Base-by-base conservation (phyloP, 2,113 vertebrate genomes). In the Chroicocephalus ridibundus region DNA sequence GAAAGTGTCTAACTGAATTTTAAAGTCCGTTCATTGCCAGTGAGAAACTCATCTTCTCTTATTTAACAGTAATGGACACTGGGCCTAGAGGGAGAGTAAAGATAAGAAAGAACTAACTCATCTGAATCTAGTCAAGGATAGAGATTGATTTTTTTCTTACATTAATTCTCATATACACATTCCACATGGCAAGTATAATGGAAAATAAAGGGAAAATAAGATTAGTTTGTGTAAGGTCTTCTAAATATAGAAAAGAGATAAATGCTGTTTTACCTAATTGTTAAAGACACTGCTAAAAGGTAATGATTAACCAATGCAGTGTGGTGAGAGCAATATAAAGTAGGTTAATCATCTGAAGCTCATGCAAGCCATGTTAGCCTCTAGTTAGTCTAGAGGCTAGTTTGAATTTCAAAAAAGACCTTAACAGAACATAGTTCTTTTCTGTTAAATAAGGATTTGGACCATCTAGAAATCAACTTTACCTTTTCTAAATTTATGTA, bases 381-480 rank as follows among this genome's bases (percentile, higher is more conserved):
- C 74, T 89, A 44, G 92, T 88, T 89, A 90, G 92, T 94, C 78
- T 84, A 42, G 42, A 42, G 42, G 42, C 42, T 89, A 77, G 96
- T 97, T 95, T 92, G 70, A 96, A 98, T 97, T 96, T 92, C 86
- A 94, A 89, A 94, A 96, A 97, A 93, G 51, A 94, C 49, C 70
- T 95, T 81, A 95, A 49, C 49, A 70, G 70, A 96, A 88, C 60
- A 93, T 58, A 81, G 13, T 94, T 74, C 70, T 78, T 95, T 96
- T 94, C 76, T 90, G 20, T 93, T 94, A 89, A 95, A 92, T 77
- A 93, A 78, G 49, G 18, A 93, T 85, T 96, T 96, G 31, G 26
- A 64, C 22, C 61, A 82, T 19, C 81, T 86, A 40, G 58, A 81
- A 95, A 83, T 93, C 83, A 96, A 75, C 51, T 94, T 94, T 88